phyloP scores from a whole-genome alignment of 2,113 vertebrate species.

The Rhadina sibilatrix region DNA sequence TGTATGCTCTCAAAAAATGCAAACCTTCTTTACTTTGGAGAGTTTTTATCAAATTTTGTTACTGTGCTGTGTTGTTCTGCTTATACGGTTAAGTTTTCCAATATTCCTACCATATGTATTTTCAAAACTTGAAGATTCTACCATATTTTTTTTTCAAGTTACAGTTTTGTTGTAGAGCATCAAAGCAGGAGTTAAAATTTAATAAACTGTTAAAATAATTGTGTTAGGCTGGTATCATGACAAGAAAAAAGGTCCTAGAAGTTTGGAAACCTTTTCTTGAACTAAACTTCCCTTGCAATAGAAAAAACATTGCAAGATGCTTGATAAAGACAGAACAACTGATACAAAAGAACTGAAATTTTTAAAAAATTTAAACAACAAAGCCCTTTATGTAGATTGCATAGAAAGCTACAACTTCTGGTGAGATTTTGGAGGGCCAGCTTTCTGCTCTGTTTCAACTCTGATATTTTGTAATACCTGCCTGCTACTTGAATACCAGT shows the following conservation, averaged over 20 bases:
- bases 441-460: not conserved
- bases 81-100: not conserved
- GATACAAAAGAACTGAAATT: not conserved
- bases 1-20: not conserved
- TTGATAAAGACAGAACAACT: not conserved
- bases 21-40: not conserved
- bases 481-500: no score
- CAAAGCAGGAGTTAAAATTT: not conserved
- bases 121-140: not conserved
- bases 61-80: not conserved
- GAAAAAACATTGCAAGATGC: not conserved
- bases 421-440: not conserved
- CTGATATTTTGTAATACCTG: not conserved
- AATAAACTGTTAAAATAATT: not conserved
- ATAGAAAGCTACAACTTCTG: not conserved
- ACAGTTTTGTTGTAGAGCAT: not conserved
- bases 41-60: not conserved
- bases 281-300: not conserved
- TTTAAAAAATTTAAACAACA: not conserved
- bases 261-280: not conserved
- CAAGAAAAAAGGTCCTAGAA: not conserved
- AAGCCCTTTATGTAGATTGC: not conserved
- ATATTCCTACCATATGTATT: not conserved
- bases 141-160: not conserved
- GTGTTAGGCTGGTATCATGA: not conserved